Evolutionary conservation across 2,888 invertebrate genomes (phyloP).

Genomic region (Polymixis flavicincta): DNA sequence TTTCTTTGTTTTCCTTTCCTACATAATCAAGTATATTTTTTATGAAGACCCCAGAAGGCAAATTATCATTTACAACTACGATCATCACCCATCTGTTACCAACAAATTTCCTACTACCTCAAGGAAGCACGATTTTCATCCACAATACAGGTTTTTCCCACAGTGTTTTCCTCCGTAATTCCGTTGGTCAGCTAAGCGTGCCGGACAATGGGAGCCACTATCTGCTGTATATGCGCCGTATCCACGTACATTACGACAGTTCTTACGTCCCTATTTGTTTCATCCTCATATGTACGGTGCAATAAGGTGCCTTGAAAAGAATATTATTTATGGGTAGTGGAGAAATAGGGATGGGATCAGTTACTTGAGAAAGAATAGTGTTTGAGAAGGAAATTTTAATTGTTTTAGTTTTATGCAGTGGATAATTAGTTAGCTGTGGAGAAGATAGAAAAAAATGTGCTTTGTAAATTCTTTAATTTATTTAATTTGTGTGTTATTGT

Average conservation of each 20-base stretch:
- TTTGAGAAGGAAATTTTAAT: too few species aligned
- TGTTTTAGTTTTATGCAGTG: not conserved
- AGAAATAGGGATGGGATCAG: slow-evolving; percentile 54
- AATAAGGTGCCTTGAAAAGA: slow-evolving; percentile 87
- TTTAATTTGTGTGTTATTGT: too few species aligned
- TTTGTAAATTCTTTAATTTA: too few species aligned
- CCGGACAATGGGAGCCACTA: slow-evolving; percentile 82
- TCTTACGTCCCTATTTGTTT: slow-evolving; percentile 84
- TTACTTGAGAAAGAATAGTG: not conserved
- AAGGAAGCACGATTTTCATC: slow-evolving; percentile 63
- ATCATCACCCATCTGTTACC: not conserved
- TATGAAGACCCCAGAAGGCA: not conserved
- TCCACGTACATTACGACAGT: slow-evolving; percentile 76
- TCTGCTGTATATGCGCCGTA: slow-evolving; percentile 68
- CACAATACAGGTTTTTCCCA: slow-evolving; percentile 56
- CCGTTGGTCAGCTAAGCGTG: slow-evolving; percentile 78
- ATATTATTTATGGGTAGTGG: slow-evolving; percentile 87
- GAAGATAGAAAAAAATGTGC: too few species aligned
- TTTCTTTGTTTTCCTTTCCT: not conserved
- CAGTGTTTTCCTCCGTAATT: slow-evolving; percentile 73
- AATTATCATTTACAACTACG: too few species aligned
- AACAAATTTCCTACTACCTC: slow-evolving; percentile 16
- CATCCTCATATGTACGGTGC: slow-evolving; percentile 79
- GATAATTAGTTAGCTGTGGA: not conserved
- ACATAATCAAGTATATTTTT: not conserved